Evolutionary conservation across 2,888 invertebrate species (phyloP), one percentile per base, ranked within the genome.

Genomic region (Agrotis puta): DNA sequence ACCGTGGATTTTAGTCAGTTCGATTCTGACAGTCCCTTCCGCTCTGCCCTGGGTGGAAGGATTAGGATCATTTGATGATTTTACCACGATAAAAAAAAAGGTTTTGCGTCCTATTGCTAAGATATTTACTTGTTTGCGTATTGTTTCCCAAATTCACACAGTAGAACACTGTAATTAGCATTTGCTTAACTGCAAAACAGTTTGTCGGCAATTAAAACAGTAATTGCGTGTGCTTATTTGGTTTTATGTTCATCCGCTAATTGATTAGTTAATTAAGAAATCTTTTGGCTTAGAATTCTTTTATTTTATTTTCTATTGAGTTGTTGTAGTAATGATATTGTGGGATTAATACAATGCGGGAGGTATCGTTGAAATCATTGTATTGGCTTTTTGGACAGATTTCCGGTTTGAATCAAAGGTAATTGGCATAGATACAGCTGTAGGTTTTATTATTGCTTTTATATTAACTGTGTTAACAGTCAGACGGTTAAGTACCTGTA

Each of bases 321-420:
- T 56, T 47, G 18, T 22, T 56, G 45, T 2, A 48, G 18, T 62
- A 9, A 47, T 18, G 2, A 39, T n/a, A 24, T 70, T n/a, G 9
- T 47, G 16, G 7, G 33, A 27, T 16, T 16, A 33, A 13, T 22
- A 47, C 47, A 54, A 69, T 69, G 70, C 54, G 22, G 24, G 5
- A 39, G 5, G 9, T 53, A n/a, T 69, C 70, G 3, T 16, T 45
- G 2, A 22, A 20, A 47, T n/a, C 11, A 14, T 6, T 71, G 11
- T 4, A 50, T 4, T 45, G 39, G 72, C 48, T 70, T 72, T 72
- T 57, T n/a, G 14, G 14, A 43, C 11, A 14, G 9, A 9, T 20
- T 47, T 33, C 39, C 0, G 3, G 20, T 47, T 39, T n/a, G 16
- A 20, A 39, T 18, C 18, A 14, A 24, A 69, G 45, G 69, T 54